Conservation (phyloP, 2,113 vertebrate genomes). For the Cyrtonyx montezumae region DNA sequence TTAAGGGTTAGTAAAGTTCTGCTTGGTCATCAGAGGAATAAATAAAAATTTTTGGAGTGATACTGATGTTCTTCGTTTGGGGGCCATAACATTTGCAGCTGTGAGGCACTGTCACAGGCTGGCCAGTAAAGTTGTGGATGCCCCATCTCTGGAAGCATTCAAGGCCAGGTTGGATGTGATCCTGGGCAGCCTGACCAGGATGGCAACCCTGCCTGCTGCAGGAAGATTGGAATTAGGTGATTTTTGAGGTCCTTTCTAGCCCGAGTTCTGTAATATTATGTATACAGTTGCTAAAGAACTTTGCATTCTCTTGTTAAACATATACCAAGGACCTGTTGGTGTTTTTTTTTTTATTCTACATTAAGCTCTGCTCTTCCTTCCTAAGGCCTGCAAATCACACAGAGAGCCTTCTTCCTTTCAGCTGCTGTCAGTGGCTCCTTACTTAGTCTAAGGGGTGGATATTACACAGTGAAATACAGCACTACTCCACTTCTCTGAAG, state of each 20-base stretch:
- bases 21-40: not conserved
- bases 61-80: not conserved
- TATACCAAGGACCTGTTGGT: not conserved
- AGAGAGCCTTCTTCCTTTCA: not conserved
- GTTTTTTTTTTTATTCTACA: not conserved
- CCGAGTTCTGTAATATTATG: no score
- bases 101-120: no score
- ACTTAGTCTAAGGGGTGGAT: constrained; percentile 13
- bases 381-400: not conserved
- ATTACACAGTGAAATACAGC: constrained; percentile 23
- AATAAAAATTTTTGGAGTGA: not conserved
- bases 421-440: constrained; percentile 9
- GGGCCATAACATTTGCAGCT: not conserved
- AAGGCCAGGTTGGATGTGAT: no score
- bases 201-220: no score
- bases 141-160: no score
- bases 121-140: no score
- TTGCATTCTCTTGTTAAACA: not conserved
- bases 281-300: not conserved
- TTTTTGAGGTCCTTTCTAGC: no score
- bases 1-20: not conserved
- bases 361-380: not conserved
- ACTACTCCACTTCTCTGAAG: constrained; percentile 3
- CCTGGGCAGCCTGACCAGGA: no score
- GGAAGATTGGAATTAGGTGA: no score